Base-by-base conservation (phyloP, 2,113 vertebrate genomes). In the Ctenodactylus gundi region DNA sequence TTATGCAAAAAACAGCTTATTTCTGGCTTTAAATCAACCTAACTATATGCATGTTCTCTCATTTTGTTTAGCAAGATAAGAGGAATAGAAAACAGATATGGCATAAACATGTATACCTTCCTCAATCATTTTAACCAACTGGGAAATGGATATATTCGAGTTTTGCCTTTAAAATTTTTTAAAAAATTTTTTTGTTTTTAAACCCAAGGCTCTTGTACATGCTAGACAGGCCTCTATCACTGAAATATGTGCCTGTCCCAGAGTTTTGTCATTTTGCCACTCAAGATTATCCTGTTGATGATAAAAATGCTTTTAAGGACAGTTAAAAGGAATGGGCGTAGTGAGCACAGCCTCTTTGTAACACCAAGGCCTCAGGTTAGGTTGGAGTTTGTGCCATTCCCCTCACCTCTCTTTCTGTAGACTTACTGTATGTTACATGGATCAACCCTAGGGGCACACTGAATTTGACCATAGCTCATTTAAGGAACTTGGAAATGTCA, bases 11-110 rank as follows among this genome's bases (percentile, higher is more conserved):
- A n/a, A 55, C 20, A 58, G 17, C 80, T 4, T 41, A 60, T 94
- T 91, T 96, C 41, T 57, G 68, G 23, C 41, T 94, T 67, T 87
- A 41, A 87, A 62, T 91, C n/a, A 93, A 25, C 14, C 11, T 55
- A 44, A 14, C 27, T 82, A 51, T 15, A 75, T 62, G 49, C 3
- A 36, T 70, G 20, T 58, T 49, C 75, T 51, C 83, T 76, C 27
- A 73, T n/a, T 36, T 86, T 82, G 23, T 73, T 88, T 75, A 41
- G 17, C 13, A 9, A 29, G 20, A 51, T 73, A 67, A n/a, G 73
- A 94, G 57, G 73, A 73, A 91, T 68, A 60, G 20, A 91, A 64
- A 88, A 84, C 78, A 34, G 41, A 85, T 31, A 67, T 68, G 31
- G 12, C 62, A 31, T 25, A 53, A 51, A 31, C 62, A 25, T 62